Evolutionary conservation across 2,113 vertebrate genomes (phyloP), one percentile per base, ranked within the genome.

Genomic region (Alethe diademata): DNA sequence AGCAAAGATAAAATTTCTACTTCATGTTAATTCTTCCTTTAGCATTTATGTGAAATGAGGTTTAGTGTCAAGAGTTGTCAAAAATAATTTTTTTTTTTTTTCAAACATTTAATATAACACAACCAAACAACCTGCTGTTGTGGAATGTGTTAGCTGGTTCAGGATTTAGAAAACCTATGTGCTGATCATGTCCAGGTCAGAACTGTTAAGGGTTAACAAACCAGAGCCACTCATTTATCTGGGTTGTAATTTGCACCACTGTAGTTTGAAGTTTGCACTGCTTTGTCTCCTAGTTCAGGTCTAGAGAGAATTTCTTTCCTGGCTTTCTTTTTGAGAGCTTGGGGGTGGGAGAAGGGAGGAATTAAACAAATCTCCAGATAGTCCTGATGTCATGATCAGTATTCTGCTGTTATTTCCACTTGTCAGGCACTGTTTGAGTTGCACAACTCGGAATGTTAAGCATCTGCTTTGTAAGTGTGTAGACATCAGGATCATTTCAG

Each of bases 31-130:
- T 95, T 96, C 60, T 98, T 93, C 94, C 94, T 97, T 97, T 94
- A 94, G 94, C 79, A 26, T 93, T 97, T 95, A 91, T 85, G 87
- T 97, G 92, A 97, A 97, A 97, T 97, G 97, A 97, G 91, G 86
- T 97, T 97, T 97, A 96, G 91, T 97, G 96, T 96, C 90, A 83
- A 89, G 95, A 97, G 65, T 66, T 96, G 78, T 90, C 96, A 97
- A 97, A 97, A 98, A 96, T 86, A 97, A 90, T 8, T 56, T 31
- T 9, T 26, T 95, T 93, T 54, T n/a, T 24, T 50, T 54, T n/a
- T 24, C 92, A 70, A 73, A 62, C 78, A 96, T 97, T 95, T 95
- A 89, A 78, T 95, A 31, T 88, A 96, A 88, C 75, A 74, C 97
- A 94, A 80, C 81, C 94, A 93, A 94, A 60, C 95, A 92, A 8